These are phyloP conservation scores for Gallinago media DNA, from an alignment of 2,113 vertebrate species.

Conservation along the genomic window DNA sequence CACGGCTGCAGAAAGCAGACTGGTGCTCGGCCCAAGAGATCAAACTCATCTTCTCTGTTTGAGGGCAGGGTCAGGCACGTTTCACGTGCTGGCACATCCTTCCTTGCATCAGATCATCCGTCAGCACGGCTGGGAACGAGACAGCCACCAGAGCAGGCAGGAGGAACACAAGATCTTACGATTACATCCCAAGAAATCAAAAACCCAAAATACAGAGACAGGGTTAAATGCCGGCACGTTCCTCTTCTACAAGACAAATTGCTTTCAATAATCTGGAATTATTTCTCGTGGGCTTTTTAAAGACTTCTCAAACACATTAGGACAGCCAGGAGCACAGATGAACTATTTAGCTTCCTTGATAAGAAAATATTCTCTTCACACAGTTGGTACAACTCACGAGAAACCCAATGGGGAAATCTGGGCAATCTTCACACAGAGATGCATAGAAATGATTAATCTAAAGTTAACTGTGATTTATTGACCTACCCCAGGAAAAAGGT, in stretches of 20 bases:
- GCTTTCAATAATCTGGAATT: conserved; percentile 51
- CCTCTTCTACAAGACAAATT: conserved; percentile 47
- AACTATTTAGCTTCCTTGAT: conserved; percentile 34
- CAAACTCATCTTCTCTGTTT: not conserved
- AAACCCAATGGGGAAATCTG: conserved; percentile 4
- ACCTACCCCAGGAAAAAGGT: not conserved
- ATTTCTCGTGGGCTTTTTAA: conserved; percentile 63
- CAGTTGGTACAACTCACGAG: not conserved
- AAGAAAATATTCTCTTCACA: conserved; percentile 43
- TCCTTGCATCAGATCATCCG: not conserved
- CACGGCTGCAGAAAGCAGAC: not conserved
- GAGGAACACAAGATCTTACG: not conserved
- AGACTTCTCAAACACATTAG: conserved; percentile 50
- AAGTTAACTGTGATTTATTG: conserved; percentile 31
- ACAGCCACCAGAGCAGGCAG: not conserved
- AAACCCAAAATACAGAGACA: not conserved
- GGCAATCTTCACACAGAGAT: not conserved
- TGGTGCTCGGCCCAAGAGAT: not conserved
- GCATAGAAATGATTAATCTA: not conserved
- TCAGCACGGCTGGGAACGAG: not conserved
- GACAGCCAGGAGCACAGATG: conserved; percentile 41
- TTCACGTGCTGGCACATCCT: not conserved
- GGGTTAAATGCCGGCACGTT: not conserved
- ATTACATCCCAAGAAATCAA: not conserved
- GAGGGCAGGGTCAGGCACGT: not conserved